Conservation (phyloP, 2,888 invertebrate species). For the Rotaria sp. region DNA sequence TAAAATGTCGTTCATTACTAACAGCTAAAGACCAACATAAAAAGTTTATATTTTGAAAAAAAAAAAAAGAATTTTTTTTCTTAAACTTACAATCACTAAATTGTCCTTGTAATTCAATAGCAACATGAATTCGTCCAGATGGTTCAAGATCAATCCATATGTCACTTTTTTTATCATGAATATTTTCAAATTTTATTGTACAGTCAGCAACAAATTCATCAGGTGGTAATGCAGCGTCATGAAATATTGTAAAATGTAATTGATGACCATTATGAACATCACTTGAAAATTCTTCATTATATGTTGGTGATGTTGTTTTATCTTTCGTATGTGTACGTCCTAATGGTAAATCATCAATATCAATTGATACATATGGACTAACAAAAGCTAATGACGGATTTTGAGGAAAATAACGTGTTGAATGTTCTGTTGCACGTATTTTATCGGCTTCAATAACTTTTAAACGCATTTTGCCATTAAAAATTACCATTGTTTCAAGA, state of each 20-base stretch:
- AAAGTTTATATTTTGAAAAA: background rate
- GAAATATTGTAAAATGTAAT: conserved; percentile 91
- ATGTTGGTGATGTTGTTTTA: conserved; percentile 86
- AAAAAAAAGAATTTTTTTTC: background rate
- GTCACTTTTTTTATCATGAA: conserved; percentile 56
- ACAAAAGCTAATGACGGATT: conserved; percentile 13
- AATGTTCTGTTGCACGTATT: conserved; percentile 87
- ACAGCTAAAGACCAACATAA: background rate
- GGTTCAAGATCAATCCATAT: conserved; percentile 79
- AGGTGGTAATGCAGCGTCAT: conserved; percentile 92
- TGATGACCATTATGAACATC: conserved; percentile 81
- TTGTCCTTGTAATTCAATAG: conserved; percentile 69
- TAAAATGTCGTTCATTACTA: conserved; percentile 64
- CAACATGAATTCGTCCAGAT: conserved; percentile 83
- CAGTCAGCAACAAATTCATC: conserved; percentile 99
- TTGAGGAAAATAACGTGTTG: conserved; percentile 55
- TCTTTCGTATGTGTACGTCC: conserved; percentile 82
- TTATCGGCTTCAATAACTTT: conserved; percentile 95
- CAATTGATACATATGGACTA: conserved; percentile 82
- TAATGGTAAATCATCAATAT: conserved; percentile 86
- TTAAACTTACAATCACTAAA: conserved; percentile 26
- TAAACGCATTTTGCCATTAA: conserved; percentile 90
- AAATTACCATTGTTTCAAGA: conserved; percentile 54
- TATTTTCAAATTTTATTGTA: conserved; percentile 86
- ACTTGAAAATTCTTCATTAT: conserved; percentile 88